Evolutionary conservation across 2,888 invertebrate species (phyloP).

Genomic region (Xiphydria camelus): DNA sequence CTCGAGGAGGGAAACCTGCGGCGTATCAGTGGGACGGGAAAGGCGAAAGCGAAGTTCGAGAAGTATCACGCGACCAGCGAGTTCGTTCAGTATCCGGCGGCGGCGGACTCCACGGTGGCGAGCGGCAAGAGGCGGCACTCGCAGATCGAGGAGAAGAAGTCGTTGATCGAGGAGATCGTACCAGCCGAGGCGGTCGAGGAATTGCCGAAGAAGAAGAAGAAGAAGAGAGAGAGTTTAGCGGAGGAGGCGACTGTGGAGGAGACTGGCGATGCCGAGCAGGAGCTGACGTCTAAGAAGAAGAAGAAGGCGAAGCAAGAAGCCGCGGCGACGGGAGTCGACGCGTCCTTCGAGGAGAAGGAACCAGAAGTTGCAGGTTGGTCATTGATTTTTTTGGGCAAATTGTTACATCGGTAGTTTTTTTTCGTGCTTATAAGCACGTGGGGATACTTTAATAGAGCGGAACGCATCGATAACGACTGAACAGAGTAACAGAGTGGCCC

Average conservation of each 20-base stretch:
- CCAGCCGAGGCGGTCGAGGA: conserved; percentile 23
- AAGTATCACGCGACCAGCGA: conserved; percentile 85
- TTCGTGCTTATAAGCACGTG: no score
- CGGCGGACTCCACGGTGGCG: conserved; percentile 81
- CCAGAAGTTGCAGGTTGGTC: no score
- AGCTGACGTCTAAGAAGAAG: conserved; percentile 23
- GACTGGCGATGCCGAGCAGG: conserved; percentile 7
- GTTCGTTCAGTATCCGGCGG: conserved; percentile 76
- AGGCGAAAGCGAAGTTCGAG: conserved; percentile 86
- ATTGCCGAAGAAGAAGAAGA: conserved; percentile 45
- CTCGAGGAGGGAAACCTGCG: conserved; percentile 85
- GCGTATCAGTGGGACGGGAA: conserved; percentile 86
- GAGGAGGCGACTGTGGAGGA: conserved; percentile 13
- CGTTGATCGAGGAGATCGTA: conserved; percentile 51
- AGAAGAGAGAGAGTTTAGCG: conserved; percentile 21
- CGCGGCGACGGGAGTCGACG: conserved; percentile 3
- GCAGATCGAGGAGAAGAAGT: conserved; percentile 53
- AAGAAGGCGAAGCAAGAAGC: conserved; percentile 35
- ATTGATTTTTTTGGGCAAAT: no score
- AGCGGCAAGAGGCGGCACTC: conserved; percentile 66
- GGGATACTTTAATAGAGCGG: no score
- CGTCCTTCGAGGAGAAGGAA: conserved; percentile 7
- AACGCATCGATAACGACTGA: no score
- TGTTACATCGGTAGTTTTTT: no score
- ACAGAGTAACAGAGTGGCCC: no score